Base-by-base conservation (phyloP, 2,797 vertebrate genomes). In the Vultur gryphus region DNA sequence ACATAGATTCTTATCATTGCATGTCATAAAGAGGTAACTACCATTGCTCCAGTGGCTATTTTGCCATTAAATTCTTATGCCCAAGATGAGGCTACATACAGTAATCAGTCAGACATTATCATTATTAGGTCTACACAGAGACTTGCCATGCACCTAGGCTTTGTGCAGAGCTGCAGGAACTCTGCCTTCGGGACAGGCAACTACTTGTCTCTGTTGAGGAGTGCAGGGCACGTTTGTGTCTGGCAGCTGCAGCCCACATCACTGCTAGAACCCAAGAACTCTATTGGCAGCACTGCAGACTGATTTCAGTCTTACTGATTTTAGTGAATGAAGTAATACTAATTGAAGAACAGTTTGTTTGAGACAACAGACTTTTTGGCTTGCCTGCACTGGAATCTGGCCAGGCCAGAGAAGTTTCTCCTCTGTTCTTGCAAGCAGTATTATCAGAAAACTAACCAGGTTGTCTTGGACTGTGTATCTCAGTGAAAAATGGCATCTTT, bases 401-500 rank as follows among this genome's bases (percentile, higher is more conserved):
- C 75, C 46, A 70, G 31, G 26, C 57, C 44, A 35, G 41, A 87
- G 72, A 84, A 76, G 24, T 70, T 85, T 91, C 75, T 92, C 52
- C 51, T 95, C 65, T 93, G 44, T 75, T 91, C 83, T 43, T 96
- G n/a, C 69, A 89, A 90, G 58, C 33, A 72, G 23, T 80, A n/a
- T 58, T 78, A 59, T 11, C 20, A 81, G 51, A 69, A 83, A 73
- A 67, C 58, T 73, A 69, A 46, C 20, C 17, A 26, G 19, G 8
- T 70, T 85, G 15, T 83, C 48, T 62, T 61, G 54, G 33, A 77
- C 62, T 55, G 33, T 58, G 13, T 76, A 43, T 75, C 57, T 92
- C 55, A 26, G 35, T 39, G 49, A 79, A 82, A 88, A 72, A 64
- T 82, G 29, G 23, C 84, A 59, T 66, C 37, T 89, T 96, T 91